These are phyloP conservation scores for Protonemura montana DNA, from an alignment of 2,888 invertebrate genomes.

Conservation along the genomic window DNA sequence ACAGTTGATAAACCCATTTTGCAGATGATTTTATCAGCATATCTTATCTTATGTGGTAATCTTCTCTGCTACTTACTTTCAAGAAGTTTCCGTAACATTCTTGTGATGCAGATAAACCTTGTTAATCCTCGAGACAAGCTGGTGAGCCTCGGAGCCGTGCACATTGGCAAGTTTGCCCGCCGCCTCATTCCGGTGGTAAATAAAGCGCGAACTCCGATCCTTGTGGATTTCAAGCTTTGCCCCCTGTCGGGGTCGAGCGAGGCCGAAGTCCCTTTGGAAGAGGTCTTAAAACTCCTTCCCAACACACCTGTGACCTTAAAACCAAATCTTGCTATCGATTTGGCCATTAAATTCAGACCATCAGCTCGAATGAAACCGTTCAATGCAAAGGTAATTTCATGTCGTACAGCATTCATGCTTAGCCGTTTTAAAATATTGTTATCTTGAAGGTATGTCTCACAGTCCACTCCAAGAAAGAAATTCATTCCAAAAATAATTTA, in stretches of 20 bases:
- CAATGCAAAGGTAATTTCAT: slow-evolving; percentile 54
- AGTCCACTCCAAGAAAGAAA: neutral
- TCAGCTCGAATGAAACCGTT: slow-evolving; percentile 56
- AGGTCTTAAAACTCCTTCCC: slow-evolving; percentile 52
- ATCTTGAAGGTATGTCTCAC: neutral
- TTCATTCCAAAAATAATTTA: neutral
- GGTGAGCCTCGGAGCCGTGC: slow-evolving; percentile 58
- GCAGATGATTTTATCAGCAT: too few species aligned
- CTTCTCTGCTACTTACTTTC: too few species aligned
- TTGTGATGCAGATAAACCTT: slow-evolving; percentile 55
- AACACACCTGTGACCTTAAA: slow-evolving; percentile 53
- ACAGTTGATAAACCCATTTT: too few species aligned
- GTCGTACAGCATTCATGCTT: too few species aligned
- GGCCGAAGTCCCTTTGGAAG: neutral
- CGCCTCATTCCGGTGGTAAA: slow-evolving; percentile 68
- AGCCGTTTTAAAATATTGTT: too few species aligned
- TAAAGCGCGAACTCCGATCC: slow-evolving; percentile 64
- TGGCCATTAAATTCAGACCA: slow-evolving; percentile 58
- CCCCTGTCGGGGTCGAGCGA: neutral
- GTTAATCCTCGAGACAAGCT: slow-evolving; percentile 57
- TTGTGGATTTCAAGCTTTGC: slow-evolving; percentile 63
- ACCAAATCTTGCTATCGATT: slow-evolving; percentile 56
- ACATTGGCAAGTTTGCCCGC: slow-evolving; percentile 61
- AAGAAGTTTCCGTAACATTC: neutral
- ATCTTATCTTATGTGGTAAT: too few species aligned